These are phyloP conservation scores for Bubalus kerabau DNA, from an alignment of 2,113 vertebrate genomes.

Conservation along the genomic window DNA sequence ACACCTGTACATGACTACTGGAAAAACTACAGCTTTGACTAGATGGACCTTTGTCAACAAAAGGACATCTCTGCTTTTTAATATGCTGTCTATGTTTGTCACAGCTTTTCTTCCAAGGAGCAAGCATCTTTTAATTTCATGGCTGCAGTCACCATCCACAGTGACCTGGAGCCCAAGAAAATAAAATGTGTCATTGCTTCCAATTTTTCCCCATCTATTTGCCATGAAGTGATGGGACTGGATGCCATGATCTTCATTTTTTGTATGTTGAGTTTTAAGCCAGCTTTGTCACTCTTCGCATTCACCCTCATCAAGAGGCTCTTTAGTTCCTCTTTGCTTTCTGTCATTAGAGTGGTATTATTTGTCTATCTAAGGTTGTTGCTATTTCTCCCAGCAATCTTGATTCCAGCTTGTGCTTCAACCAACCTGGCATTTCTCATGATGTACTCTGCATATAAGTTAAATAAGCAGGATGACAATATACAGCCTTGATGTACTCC, in stretches of 20 bases:
- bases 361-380: neutral
- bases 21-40: neutral
- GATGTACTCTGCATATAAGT: neutral
- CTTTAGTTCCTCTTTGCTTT: neutral
- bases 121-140: neutral
- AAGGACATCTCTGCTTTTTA: neutral
- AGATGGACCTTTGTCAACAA: neutral
- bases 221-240: neutral
- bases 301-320: neutral
- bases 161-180: neutral
- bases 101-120: neutral
- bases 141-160: neutral
- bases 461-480: neutral
- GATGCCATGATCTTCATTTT: neutral
- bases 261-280: neutral
- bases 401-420: neutral
- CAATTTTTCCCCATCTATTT: neutral
- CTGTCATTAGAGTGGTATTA: neutral
- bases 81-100: neutral
- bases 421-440: neutral
- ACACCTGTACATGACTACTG: neutral
- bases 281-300: neutral
- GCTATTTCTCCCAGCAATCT: neutral
- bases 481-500: neutral
- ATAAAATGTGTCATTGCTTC: neutral